A percentile compares a stretch with the other conserved stretches of the same genome.
phyloP scores from a whole-genome alignment of 2,113 vertebrate genomes.

The Sula dactylatra region DNA sequence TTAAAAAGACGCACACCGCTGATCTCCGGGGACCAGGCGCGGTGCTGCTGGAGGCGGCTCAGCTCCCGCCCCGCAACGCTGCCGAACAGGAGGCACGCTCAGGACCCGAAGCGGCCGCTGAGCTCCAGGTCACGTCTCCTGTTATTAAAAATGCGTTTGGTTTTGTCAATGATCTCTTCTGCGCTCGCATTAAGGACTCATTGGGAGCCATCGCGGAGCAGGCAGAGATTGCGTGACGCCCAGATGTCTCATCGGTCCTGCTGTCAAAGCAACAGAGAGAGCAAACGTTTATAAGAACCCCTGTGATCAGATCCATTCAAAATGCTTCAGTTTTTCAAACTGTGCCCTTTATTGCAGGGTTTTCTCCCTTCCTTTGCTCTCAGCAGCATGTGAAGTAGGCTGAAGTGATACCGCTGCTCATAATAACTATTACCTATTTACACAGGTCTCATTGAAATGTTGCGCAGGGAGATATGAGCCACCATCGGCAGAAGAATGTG shows the following conservation, averaged over 20 bases:
- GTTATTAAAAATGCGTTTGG: rapidly evolving
- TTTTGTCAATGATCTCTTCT: not conserved
- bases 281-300: not conserved
- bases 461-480: not conserved
- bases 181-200: not conserved
- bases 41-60: not conserved
- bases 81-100: not conserved
- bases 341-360: not conserved
- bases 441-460: not conserved
- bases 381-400: not conserved
- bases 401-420: not conserved
- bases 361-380: not conserved
- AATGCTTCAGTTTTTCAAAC: not conserved
- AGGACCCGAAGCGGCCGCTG: not conserved
- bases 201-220: not conserved
- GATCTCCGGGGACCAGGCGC: too few relatives aligned
- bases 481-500: not conserved
- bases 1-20: too few relatives aligned
- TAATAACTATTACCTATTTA: not conserved
- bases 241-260: rapidly evolving
- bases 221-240: not conserved
- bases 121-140: not conserved
- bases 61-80: not conserved
- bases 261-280: not conserved
- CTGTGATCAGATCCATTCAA: not conserved